Conservation (phyloP, 2,888 invertebrate species). For the Hypomecis punctinalis region DNA sequence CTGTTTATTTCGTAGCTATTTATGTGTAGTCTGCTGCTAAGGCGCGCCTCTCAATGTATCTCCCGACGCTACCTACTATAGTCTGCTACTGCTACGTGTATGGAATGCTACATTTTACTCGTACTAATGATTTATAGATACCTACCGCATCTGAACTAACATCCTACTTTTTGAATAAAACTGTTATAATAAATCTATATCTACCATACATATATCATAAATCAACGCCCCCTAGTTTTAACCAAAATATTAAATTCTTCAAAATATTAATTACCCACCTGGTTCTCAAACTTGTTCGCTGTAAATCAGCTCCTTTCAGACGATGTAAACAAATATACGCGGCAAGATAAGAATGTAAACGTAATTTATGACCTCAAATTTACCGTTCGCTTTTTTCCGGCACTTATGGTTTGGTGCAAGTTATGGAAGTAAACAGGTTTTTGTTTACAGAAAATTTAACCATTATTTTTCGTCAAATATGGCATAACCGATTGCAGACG, state of each 20-base stretch:
- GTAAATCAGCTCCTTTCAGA: slow-evolving; percentile 48
- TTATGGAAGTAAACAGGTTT: slow-evolving; percentile 5
- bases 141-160: too few species aligned
- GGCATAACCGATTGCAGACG: too few species aligned
- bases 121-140: too few species aligned
- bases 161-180: too few species aligned
- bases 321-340: slow-evolving; percentile 56
- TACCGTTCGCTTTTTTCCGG: slow-evolving; percentile 63
- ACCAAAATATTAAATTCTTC: slow-evolving; percentile 5
- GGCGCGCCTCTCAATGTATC: too few species aligned
- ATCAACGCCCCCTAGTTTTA: not conserved
- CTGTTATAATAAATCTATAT: too few species aligned
- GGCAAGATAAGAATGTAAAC: slow-evolving; percentile 59
- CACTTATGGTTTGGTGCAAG: slow-evolving; percentile 41
- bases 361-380: slow-evolving; percentile 70
- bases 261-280: slow-evolving; percentile 39
- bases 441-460: not conserved
- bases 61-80: too few species aligned
- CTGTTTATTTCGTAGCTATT: too few species aligned
- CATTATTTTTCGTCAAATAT: too few species aligned
- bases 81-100: too few species aligned
- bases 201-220: not conserved
- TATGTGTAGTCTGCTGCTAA: too few species aligned
- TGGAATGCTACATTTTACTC: too few species aligned
- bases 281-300: slow-evolving; percentile 46